phyloP scores from a whole-genome alignment of 2,888 invertebrate genomes.

The Trachelus iudaicus region DNA sequence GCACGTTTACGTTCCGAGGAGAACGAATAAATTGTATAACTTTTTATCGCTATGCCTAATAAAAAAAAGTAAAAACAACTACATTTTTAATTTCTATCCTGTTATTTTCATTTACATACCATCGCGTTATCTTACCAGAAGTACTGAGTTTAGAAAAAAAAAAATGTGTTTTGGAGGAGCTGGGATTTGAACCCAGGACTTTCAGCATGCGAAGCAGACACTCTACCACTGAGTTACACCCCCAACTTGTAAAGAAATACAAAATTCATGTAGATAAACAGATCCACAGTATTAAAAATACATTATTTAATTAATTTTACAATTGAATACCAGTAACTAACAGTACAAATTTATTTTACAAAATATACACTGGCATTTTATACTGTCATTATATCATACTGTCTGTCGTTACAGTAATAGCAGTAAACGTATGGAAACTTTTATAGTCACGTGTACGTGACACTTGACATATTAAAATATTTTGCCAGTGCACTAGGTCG shows the following conservation, averaged over 20 bases:
- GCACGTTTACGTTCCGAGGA: slow-evolving; percentile 98
- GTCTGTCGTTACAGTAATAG: not conserved
- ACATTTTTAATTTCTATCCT: not conserved
- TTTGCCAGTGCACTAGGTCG: not conserved
- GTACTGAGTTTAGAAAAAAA: not conserved
- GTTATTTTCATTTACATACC: not conserved
- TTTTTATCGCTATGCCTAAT: not conserved
- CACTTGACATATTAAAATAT: not conserved
- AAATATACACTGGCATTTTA: not conserved
- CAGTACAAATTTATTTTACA: not conserved
- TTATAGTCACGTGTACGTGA: not conserved
- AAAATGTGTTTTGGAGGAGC: slow-evolving; percentile 48
- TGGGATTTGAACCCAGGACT: slow-evolving; percentile 67
- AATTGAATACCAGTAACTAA: not conserved
- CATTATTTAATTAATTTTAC: not conserved
- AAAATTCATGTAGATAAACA: not conserved
- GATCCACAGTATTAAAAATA: not conserved
- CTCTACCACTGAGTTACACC: slow-evolving; percentile 67
- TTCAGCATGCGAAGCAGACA: slow-evolving; percentile 66
- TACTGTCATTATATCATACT: not conserved
- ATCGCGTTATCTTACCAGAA: not conserved
- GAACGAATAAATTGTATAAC: slow-evolving; percentile 82
- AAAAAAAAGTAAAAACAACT: not conserved
- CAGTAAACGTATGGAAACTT: not conserved
- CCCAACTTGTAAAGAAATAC: slow-evolving; percentile 32